A percentile compares a stretch with the other conserved stretches of the same genome.
Evolutionary conservation across 2,113 vertebrate genomes (phyloP).

Genomic region (Larimichthys polyactis): DNA sequence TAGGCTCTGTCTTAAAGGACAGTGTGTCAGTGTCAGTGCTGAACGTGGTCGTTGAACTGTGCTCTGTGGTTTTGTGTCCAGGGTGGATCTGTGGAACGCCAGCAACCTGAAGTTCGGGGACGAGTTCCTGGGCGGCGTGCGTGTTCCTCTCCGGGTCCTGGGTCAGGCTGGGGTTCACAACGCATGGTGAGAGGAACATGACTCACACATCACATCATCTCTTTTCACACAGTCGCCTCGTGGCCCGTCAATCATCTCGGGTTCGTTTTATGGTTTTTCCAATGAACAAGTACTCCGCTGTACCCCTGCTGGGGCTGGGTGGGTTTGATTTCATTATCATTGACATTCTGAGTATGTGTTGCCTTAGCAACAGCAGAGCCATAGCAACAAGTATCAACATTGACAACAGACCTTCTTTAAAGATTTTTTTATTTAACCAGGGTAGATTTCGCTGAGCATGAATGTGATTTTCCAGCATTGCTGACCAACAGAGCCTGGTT

Average conservation of each 20-base stretch:
- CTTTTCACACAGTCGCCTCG: neutral
- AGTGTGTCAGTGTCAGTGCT: neutral
- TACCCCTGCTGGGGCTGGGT: neutral
- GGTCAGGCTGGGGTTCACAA: slow-evolving; percentile 91
- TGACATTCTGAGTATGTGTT: slow-evolving; percentile 18
- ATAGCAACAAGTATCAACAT: slow-evolving; percentile 18
- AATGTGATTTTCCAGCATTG: neutral
- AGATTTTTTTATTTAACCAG: slow-evolving; percentile 7
- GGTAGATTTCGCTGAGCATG: neutral
- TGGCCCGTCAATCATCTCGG: neutral
- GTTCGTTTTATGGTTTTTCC: neutral
- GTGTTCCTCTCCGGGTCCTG: slow-evolving; percentile 91
- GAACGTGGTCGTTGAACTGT: neutral
- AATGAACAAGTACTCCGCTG: neutral
- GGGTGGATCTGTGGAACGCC: slow-evolving; percentile 97
- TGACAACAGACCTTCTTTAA: neutral
- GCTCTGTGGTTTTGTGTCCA: slow-evolving; percentile 67
- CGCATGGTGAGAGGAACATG: slow-evolving; percentile 89
- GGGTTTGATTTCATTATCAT: slow-evolving; percentile 24
- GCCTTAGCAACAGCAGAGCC: slow-evolving; percentile 4
- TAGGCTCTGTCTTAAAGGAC: neutral
- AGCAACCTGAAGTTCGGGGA: slow-evolving; percentile 99
- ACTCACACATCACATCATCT: neutral
- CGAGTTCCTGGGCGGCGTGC: slow-evolving; percentile 95
- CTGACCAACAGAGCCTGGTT: slow-evolving; percentile 7